Percentiles rank a stretch among this genome's conserved stretches.
These are phyloP conservation scores for Vicugna pacos DNA, from an alignment of 2,113 vertebrate genomes.

Conservation along the genomic window DNA sequence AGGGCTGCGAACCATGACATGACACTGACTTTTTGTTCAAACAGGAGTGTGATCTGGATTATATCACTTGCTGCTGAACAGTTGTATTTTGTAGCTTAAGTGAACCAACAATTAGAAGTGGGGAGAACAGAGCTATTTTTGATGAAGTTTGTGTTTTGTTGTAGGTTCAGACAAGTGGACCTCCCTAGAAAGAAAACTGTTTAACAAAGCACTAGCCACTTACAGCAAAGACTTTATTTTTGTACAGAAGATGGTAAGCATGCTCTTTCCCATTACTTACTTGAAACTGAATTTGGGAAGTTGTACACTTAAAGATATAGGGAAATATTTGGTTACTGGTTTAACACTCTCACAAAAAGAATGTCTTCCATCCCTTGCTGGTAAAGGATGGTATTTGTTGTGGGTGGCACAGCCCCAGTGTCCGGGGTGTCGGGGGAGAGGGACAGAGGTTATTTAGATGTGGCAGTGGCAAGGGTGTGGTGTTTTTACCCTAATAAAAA, in stretches of 20 bases:
- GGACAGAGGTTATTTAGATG: neutral
- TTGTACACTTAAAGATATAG: neutral
- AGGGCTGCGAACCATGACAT: neutral
- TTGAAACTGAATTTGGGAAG: conserved; percentile 38
- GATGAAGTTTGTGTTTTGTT: conserved; percentile 60
- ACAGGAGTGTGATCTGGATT: neutral
- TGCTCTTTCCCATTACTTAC: neutral
- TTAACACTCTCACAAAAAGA: neutral
- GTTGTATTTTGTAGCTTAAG: neutral
- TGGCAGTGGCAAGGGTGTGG: neutral
- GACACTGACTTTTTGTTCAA: neutral
- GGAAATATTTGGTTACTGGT: neutral
- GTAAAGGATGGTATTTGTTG: neutral
- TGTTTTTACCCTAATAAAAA: conserved; percentile 32
- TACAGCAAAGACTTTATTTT: conserved; percentile 94
- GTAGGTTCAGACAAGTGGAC: conserved; percentile 94
- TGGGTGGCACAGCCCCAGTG: neutral
- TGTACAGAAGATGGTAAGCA: conserved; percentile 92
- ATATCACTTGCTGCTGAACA: neutral
- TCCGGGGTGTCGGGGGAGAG: rapidly evolving
- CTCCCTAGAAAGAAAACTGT: conserved; percentile 88
- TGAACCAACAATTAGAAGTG: neutral
- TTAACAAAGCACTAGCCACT: conserved; percentile 91
- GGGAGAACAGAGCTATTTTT: neutral
- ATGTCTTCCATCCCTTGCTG: neutral